Evolutionary conservation across 2,888 invertebrate species (phyloP).

Genomic region (Drosophila robusta): DNA sequence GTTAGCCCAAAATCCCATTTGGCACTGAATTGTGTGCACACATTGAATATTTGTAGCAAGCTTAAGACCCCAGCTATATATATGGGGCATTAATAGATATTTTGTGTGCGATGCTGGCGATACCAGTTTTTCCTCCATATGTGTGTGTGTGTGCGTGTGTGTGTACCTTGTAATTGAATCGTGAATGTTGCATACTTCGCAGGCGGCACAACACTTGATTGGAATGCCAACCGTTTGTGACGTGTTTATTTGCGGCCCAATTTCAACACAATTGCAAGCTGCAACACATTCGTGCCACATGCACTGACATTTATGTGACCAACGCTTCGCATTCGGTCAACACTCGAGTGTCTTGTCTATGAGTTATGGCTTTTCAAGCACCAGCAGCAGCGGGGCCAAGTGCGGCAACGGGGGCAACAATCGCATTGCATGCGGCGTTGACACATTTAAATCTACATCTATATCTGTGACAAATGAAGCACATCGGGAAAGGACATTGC

Average conservation of each 20-base stretch:
- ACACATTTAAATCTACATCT: constrained; percentile 56
- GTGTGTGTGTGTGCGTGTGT: background rate
- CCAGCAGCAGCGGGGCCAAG: constrained; percentile 14
- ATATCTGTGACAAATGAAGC: constrained; percentile 58
- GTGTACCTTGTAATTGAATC: constrained; percentile 61
- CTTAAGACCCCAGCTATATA: constrained; percentile 63
- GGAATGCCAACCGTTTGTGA: constrained; percentile 42
- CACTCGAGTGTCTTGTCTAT: constrained; percentile 56
- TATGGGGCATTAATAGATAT: constrained; percentile 70
- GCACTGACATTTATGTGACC: constrained; percentile 71
- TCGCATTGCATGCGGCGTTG: constrained; percentile 42
- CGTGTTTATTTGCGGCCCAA: constrained; percentile 47
- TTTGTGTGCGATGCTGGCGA: constrained; percentile 41
- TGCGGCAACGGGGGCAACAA: constrained; percentile 16
- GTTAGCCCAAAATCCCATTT: constrained; percentile 74
- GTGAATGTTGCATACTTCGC: constrained; percentile 42
- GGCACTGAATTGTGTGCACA: constrained; percentile 77
- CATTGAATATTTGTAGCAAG: constrained; percentile 74
- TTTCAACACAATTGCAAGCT: constrained; percentile 45
- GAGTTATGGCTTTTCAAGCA: constrained; percentile 63
- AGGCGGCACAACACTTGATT: constrained; percentile 32
- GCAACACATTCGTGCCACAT: constrained; percentile 70
- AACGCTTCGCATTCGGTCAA: constrained; percentile 39
- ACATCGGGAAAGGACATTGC: constrained; percentile 30
- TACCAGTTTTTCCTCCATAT: background rate